Conservation (phyloP, 2,113 vertebrate genomes). For the Ciconia stormi region DNA sequence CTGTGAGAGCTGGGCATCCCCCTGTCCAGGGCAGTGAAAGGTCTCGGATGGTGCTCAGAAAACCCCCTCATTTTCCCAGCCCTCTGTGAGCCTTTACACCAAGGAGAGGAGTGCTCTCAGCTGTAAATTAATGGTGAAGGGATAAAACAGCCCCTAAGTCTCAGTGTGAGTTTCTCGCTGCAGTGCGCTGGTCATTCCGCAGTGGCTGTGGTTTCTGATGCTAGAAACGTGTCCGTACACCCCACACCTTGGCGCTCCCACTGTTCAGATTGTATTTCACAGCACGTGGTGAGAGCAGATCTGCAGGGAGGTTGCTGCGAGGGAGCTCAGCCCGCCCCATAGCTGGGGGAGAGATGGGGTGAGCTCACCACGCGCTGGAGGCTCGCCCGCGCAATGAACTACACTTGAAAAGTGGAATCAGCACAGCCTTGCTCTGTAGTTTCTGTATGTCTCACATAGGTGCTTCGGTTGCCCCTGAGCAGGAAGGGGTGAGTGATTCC, state of each 20-base stretch:
- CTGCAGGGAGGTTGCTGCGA: neutral
- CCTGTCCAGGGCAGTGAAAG: neutral
- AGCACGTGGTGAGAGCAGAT: neutral
- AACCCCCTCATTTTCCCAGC: neutral
- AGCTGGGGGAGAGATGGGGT: neutral
- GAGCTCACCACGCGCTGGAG: rapidly evolving
- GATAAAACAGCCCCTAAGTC: neutral
- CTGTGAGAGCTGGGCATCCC: conserved; percentile 4
- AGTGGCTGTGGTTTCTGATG: neutral
- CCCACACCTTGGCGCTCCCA: neutral
- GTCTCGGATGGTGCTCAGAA: neutral
- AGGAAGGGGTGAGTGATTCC: neutral
- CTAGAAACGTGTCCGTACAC: rapidly evolving
- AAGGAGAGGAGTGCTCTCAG: neutral
- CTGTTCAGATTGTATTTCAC: neutral
- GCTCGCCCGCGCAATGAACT: rapidly evolving
- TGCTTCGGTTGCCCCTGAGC: rapidly evolving
- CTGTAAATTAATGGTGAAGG: neutral
- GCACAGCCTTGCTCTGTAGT: neutral
- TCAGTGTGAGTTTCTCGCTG: neutral
- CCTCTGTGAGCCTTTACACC: neutral
- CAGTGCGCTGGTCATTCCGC: neutral
- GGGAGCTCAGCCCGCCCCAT: neutral
- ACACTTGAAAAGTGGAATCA: neutral
- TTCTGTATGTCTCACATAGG: neutral